These are phyloP conservation scores for Cervus canadensis DNA, from an alignment of 2,113 vertebrate species.

Conservation along the genomic window DNA sequence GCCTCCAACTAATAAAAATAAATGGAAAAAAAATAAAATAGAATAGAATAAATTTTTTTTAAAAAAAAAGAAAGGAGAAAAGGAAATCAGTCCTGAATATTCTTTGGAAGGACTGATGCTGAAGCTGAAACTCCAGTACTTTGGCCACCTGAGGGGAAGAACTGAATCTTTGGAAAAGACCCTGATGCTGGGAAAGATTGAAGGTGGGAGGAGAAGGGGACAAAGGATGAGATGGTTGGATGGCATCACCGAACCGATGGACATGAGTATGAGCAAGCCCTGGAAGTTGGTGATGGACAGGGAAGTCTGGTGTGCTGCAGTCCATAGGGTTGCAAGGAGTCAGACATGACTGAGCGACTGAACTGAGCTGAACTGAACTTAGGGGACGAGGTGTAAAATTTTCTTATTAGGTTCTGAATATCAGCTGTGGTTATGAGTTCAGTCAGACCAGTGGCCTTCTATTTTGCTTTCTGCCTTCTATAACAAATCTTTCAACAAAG, in stretches of 20 bases:
- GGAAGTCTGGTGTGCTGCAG: background rate
- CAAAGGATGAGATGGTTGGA: background rate
- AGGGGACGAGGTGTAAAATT: background rate
- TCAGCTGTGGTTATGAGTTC: background rate
- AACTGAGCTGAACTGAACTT: background rate
- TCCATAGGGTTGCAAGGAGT: background rate
- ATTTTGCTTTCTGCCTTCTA: background rate
- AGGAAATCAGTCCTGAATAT: background rate
- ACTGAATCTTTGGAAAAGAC: background rate
- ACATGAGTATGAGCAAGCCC: background rate
- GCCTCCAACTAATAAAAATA: no score
- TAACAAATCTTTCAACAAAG: background rate
- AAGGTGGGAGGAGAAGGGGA: background rate
- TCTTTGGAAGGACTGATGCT: background rate
- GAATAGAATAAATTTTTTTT: no score
- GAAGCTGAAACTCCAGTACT: background rate
- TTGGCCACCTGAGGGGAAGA: background rate
- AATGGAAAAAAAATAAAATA: no score
- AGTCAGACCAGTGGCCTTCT: background rate
- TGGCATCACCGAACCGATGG: background rate
- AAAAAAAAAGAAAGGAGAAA: background rate
- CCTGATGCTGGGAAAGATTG: background rate
- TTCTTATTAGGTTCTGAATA: background rate
- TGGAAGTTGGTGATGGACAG: background rate
- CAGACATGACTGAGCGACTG: background rate